Percentiles rank a stretch among this genome's conserved stretches.
Evolutionary conservation across 2,797 vertebrate genomes (phyloP).

Genomic region (Chromis chromis): DNA sequence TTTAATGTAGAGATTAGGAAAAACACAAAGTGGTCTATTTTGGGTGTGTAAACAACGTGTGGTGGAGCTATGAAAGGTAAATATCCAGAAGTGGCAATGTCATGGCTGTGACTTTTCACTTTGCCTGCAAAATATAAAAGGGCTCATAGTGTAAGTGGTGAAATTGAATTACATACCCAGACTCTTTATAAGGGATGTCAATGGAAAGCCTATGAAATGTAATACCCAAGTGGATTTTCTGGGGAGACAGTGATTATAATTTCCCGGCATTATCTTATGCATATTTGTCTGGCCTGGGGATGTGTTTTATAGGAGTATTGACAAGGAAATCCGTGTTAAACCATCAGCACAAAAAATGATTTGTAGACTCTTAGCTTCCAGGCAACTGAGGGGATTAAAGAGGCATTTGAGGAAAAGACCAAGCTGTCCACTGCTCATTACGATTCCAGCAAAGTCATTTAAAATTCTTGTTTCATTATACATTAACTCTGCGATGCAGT

Average conservation of each 20-base stretch:
- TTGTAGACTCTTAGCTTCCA: constrained; percentile 53
- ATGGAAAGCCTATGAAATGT: constrained; percentile 38
- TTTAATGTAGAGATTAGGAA: constrained; percentile 52
- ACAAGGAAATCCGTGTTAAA: constrained; percentile 70
- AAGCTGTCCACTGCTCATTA: constrained; percentile 68
- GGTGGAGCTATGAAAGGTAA: constrained; percentile 38
- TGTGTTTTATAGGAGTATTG: constrained; percentile 59
- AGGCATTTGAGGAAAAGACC: constrained; percentile 70
- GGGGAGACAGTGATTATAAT: constrained; percentile 46
- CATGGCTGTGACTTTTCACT: constrained; percentile 43
- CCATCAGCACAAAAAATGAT: constrained; percentile 56
- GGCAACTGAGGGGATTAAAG: constrained; percentile 68
- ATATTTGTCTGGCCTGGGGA: constrained; percentile 54
- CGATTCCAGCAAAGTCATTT: constrained; percentile 60
- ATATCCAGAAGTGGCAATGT: constrained; percentile 46
- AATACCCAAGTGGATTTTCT: constrained; percentile 47
- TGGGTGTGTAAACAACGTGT: constrained; percentile 49
- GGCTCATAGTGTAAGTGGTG: constrained; percentile 26
- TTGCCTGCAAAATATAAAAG: constrained; percentile 2
- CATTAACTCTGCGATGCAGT: constrained; percentile 43
- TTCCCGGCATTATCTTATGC: constrained; percentile 48
- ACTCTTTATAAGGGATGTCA: constrained; percentile 28
- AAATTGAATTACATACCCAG: constrained; percentile 57
- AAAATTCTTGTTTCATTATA: constrained; percentile 53
- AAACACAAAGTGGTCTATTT: constrained; percentile 44